Evolutionary conservation across 2,888 invertebrate species (phyloP), one percentile per base, ranked within the genome.

Genomic region (Tipula lateralis): DNA sequence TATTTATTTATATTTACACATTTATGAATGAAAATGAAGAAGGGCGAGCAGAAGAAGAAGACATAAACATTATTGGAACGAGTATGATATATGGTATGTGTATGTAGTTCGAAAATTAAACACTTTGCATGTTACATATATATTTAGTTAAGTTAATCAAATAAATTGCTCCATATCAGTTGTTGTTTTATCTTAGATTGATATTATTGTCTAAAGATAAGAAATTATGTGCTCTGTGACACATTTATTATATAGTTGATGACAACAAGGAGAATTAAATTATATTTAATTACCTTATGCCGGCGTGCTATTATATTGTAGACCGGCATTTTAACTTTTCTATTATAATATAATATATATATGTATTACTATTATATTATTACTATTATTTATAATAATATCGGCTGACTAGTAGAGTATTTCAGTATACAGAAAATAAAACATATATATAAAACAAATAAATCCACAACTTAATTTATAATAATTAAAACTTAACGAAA

Each of bases 221-320:
- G 66, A 66, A 24, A 24, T 24, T 50, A 66, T 24, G 24, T 66
- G 24, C 9, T n/a, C n/a, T 7, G 24, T 66, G 66, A 66, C 66
- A 66, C 24, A 66, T 66, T 66, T 66, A 39, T 39, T n/a, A 39
- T 44, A n/a, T n/a, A n/a, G 9, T 24, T 66, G 66, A 12, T 66
- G 66, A 66, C 66, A 66, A 66, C 24, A 66, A 66, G 66, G 66
- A 66, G 66, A 66, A 66, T 82, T 82, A 82, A 82, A 82, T 30
- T 30, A 30, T 16, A n/a, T 82, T 29, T 30, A 82, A 82, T 90
- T 91, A 93, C 92, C 92, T 92, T 92, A 88, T 91, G 92, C 88
- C 92, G 91, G 88, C 92, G 91, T 86, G 92, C 91, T 88, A 92
- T 92, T 87, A 92, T 92, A 89, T 92, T 92, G 89, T 92, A 93